Evolutionary conservation across 2,888 invertebrate genomes (phyloP), one percentile per base, ranked within the genome.

Genomic region (Orthosia gracilis): DNA sequence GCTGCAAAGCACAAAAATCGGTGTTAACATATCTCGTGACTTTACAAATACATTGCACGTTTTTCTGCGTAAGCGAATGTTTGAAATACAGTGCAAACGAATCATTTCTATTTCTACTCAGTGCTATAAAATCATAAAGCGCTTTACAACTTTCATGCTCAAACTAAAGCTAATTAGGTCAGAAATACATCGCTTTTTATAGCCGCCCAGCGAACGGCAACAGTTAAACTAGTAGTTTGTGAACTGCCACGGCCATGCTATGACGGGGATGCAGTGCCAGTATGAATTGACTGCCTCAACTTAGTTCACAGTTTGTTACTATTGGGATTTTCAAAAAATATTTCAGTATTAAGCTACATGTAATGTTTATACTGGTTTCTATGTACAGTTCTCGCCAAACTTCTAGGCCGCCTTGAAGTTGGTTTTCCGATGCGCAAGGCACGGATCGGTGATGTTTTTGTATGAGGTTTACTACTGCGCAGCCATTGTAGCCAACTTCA

Each of bases 121-220:
- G 13, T 5, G 61, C 55, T 50, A 61, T 65, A 47, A 78, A 52
- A 80, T 50, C n/a, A 70, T 67, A 81, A 76, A 67, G 63, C 58
- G 58, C 49, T 70, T 64, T 63, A 76, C 17, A 62, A 78, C n/a
- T 81, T 81, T 71, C 17, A 40, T 59, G 23, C 17, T 71, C 52
- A 67, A 59, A 58, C 23, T 50, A 31, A 54, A 26, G 77, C 17
- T 77, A 69, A 80, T 80, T 82, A 80, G 66, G 80, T 72, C 67
- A 63, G 49, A 63, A 80, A 78, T 64, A 78, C 62, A 72, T 73
- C 12, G 66, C 55, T 69, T 78, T 82, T 80, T 73, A 77, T 17
- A 81, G 58, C 55, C 21, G 31, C 76, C 18, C 45, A 67, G 63
- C 61, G 47, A 64, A 64, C 67, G 54, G 82, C 50, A 68, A 67